These are phyloP conservation scores for Ataeniobius toweri DNA, from an alignment of 2,797 vertebrate genomes.

Conservation along the genomic window DNA sequence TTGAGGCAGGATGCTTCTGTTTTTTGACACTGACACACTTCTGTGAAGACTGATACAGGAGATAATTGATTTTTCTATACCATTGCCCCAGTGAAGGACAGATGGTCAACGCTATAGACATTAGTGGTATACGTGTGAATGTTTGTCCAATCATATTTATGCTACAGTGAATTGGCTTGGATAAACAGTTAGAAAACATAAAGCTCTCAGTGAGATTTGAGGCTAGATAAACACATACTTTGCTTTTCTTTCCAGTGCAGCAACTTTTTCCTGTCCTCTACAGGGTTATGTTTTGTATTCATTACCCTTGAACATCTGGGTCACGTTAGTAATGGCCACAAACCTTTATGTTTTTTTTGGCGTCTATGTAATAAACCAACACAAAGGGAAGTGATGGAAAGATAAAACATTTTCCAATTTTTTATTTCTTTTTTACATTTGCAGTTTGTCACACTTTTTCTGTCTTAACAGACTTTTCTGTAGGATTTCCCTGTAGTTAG, in stretches of 20 bases:
- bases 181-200: not conserved
- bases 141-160: not conserved
- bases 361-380: no score
- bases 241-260: not conserved
- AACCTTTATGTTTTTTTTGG: not conserved
- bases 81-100: constrained; percentile 23
- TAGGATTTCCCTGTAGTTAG: no score
- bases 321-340: not conserved
- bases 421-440: no score
- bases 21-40: constrained; percentile 32
- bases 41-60: constrained; percentile 19
- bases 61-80: constrained; percentile 31
- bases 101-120: constrained; percentile 24
- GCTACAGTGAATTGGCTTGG: not conserved
- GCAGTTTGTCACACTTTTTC: no score
- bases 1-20: constrained; percentile 52
- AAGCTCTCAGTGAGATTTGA: not conserved
- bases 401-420: no score
- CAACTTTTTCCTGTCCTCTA: not conserved
- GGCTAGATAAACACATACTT: not conserved
- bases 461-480: no score
- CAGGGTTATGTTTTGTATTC: not conserved
- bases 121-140: constrained; percentile 7
- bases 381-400: no score
- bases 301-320: not conserved